These are phyloP conservation scores for Augiades crinisus DNA, from an alignment of 2,888 invertebrate genomes.

Conservation along the genomic window DNA sequence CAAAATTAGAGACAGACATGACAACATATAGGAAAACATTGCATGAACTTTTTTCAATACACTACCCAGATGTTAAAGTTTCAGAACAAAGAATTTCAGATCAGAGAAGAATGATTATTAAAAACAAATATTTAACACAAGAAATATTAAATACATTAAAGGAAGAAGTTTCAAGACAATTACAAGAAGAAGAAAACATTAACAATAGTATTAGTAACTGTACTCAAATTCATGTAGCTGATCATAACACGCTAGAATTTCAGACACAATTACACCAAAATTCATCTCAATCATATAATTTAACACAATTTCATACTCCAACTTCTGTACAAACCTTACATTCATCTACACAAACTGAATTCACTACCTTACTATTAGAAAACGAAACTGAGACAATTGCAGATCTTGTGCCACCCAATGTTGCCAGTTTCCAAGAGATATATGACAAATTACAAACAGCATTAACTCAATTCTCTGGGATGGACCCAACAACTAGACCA, in stretches of 20 bases:
- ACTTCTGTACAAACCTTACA: background rate
- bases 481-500: background rate
- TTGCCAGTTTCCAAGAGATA: background rate
- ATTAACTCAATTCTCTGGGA: background rate
- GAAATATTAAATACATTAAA: background rate
- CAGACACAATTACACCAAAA: background rate
- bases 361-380: background rate
- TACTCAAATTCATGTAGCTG: background rate
- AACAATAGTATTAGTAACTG: background rate
- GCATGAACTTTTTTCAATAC: constrained; percentile 9
- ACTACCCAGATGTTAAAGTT: constrained; percentile 18
- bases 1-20: constrained; percentile 20
- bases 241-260: no score
- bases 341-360: background rate
- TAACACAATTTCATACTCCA: background rate
- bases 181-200: background rate
- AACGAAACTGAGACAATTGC: background rate
- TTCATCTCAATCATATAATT: background rate
- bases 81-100: constrained; percentile 3
- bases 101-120: background rate
- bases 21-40: constrained; percentile 12
- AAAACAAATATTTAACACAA: background rate
- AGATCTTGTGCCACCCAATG: background rate
- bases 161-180: background rate
- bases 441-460: background rate